A percentile compares a stretch with the other conserved stretches of the same genome.
Evolutionary conservation across 2,888 invertebrate genomes (phyloP).

Genomic region (Aporophyla lueneburgensis): DNA sequence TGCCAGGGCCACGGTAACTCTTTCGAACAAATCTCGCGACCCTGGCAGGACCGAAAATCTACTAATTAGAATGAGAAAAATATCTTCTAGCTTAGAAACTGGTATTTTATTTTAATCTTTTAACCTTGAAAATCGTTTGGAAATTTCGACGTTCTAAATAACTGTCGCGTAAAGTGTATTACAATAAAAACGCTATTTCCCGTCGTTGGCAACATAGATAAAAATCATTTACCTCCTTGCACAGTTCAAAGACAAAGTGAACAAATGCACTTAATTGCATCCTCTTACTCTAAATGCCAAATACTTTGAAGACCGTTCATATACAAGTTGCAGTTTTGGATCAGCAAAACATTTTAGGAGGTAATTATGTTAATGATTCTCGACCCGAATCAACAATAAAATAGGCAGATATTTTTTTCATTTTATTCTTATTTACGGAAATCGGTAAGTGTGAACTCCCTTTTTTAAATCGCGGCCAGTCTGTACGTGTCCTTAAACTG

Average conservation of each 20-base stretch:
- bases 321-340: no score
- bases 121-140: no score
- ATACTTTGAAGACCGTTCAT: conserved; percentile 23
- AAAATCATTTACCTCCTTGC: conserved; percentile 36
- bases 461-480: no score
- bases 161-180: conserved; percentile 15
- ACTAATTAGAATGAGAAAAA: not conserved
- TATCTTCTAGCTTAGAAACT: not conserved
- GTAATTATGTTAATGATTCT: no score
- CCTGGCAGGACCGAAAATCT: not conserved
- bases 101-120: not conserved
- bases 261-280: conserved; percentile 72
- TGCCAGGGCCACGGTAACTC: no score
- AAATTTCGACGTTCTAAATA: not conserved
- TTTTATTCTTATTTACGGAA: no score
- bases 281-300: conserved; percentile 66
- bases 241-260: conserved; percentile 33
- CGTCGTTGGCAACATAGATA: conserved; percentile 40
- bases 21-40: no score
- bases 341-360: no score
- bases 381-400: no score
- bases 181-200: conserved; percentile 42
- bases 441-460: no score
- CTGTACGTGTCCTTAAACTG: no score
- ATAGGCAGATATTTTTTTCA: no score